Evolutionary conservation across 2,797 vertebrate species (phyloP).

Genomic region (Otolemur crassicaudatus): DNA sequence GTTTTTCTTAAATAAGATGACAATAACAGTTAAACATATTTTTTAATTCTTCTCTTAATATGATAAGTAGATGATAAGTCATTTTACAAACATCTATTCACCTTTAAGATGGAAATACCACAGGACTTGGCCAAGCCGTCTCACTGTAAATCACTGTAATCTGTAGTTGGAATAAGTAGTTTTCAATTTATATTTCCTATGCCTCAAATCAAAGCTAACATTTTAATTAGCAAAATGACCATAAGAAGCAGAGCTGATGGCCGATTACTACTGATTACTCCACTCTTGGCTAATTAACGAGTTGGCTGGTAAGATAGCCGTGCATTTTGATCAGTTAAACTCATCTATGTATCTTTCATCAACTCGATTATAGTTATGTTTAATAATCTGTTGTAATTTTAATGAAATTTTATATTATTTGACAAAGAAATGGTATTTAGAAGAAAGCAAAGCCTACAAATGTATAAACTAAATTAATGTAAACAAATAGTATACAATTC

Average conservation of each 20-base stretch:
- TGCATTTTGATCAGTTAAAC: slow-evolving; percentile 55
- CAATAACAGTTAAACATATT: not conserved
- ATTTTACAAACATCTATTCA: not conserved
- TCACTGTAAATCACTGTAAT: slow-evolving; percentile 7
- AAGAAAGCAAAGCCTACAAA: not conserved
- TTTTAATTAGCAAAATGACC: slow-evolving; percentile 67
- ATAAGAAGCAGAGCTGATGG: not conserved
- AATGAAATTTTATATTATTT: slow-evolving; percentile 23
- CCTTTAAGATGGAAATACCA: not conserved
- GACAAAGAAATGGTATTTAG: slow-evolving; percentile 25
- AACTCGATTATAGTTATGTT: slow-evolving; percentile 39
- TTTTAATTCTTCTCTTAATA: not conserved
- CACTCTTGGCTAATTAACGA: slow-evolving; percentile 57
- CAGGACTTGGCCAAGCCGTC: not conserved
- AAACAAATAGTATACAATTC: not conserved
- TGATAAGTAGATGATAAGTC: not conserved
- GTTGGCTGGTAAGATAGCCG: not conserved
- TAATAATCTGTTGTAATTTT: slow-evolving; percentile 36
- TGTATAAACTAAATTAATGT: not conserved
- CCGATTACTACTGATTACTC: slow-evolving; percentile 63
- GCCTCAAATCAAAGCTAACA: slow-evolving; percentile 58
- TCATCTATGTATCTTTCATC: slow-evolving; percentile 61
- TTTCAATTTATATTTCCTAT: slow-evolving; percentile 58
- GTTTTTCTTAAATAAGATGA: not conserved
- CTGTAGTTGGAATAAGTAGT: slow-evolving; percentile 40